phyloP scores from a whole-genome alignment of 2,113 vertebrate species.

The Mus pahari region DNA sequence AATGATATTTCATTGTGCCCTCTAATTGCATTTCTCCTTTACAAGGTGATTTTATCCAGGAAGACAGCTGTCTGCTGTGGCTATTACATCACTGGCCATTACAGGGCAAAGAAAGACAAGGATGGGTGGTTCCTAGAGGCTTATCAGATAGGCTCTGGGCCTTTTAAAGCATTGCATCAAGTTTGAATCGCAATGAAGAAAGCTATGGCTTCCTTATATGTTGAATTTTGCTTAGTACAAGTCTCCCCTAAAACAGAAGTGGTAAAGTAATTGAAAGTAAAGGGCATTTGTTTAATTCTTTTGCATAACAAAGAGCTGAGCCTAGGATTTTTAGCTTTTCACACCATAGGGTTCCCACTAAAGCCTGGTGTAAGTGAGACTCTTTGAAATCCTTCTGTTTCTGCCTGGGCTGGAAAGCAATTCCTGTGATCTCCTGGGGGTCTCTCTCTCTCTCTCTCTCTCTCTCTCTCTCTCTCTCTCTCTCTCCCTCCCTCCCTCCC shows the following conservation, averaged over 20 bases:
- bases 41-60: conserved; percentile 62
- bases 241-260: background rate
- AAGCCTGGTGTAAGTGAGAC: background rate
- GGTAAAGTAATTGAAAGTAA: background rate
- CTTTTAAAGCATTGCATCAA: background rate
- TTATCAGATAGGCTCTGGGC: background rate
- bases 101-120: conserved; percentile 63
- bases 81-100: conserved; percentile 55
- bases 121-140: background rate
- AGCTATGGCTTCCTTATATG: background rate
- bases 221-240: background rate
- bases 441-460: conserved; percentile 12
- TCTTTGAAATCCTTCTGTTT: background rate
- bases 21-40: conserved; percentile 73
- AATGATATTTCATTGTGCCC: conserved; percentile 54
- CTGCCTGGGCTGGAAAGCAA: conserved; percentile 31
- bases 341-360: conserved; percentile 16
- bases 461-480: background rate
- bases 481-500: background rate
- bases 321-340: conserved; percentile 54
- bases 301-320: conserved; percentile 61
- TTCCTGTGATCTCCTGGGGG: background rate
- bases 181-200: background rate
- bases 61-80: conserved; percentile 71
- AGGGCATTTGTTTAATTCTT: conserved; percentile 8